These are phyloP conservation scores for Pissodes strobi DNA, from an alignment of 1,140 invertebrate species.

Conservation along the genomic window DNA sequence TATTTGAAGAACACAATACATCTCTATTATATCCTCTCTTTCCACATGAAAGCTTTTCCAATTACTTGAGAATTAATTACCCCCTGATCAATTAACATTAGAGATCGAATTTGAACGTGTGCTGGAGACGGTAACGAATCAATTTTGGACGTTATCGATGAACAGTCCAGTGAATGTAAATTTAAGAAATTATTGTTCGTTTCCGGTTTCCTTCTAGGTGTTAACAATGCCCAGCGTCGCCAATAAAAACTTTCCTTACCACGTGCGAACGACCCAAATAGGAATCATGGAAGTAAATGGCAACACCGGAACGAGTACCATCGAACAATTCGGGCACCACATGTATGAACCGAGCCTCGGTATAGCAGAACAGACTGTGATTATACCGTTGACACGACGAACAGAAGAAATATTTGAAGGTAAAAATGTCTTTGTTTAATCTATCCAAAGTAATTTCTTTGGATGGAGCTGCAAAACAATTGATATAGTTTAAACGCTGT, in stretches of 20 bases:
- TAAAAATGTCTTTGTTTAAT: not conserved
- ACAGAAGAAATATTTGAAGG: constrained; percentile 53
- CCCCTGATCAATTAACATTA: too few species aligned
- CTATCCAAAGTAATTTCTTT: too few species aligned
- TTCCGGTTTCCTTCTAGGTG: constrained; percentile 59
- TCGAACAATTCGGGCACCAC: constrained; percentile 66
- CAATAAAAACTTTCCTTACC: constrained; percentile 86
- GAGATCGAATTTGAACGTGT: too few species aligned
- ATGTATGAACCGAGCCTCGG: constrained; percentile 62
- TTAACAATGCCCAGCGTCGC: constrained; percentile 78
- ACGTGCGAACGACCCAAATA: constrained; percentile 81
- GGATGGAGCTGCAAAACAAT: too few species aligned
- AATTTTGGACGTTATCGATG: too few species aligned
- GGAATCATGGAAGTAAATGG: constrained; percentile 65
- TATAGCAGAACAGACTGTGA: constrained; percentile 59
- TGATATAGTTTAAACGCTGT: too few species aligned
- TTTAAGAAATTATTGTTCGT: not conserved
- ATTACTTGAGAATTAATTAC: too few species aligned
- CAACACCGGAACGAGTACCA: constrained; percentile 58
- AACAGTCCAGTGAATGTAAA: not conserved
- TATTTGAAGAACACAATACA: too few species aligned
- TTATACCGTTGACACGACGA: constrained; percentile 62
- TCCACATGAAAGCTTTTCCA: too few species aligned
- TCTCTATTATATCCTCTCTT: too few species aligned
- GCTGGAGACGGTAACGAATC: too few species aligned